Evolutionary conservation across 2,797 vertebrate genomes (phyloP).

Genomic region (Tauraco hartlaubi): DNA sequence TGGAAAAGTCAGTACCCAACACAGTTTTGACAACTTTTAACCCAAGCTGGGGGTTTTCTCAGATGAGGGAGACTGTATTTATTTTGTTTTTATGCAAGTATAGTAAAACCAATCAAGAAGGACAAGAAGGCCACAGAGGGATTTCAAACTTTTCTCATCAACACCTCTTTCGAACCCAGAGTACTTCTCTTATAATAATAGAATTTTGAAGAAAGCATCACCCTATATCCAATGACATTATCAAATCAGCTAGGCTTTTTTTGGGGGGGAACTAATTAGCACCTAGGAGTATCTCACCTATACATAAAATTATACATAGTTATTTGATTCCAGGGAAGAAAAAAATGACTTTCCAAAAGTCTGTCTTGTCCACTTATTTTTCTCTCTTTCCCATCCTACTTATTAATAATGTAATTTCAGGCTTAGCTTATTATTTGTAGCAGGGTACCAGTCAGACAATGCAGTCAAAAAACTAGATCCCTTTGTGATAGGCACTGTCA

Average conservation of each 20-base stretch:
- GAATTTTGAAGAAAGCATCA: background rate
- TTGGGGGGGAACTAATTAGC: background rate
- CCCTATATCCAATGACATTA: background rate
- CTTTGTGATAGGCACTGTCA: background rate
- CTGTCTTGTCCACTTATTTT: background rate
- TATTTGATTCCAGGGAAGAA: background rate
- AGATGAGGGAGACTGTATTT: background rate
- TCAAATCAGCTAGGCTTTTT: background rate
- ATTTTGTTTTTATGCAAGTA: background rate
- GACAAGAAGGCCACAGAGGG: background rate
- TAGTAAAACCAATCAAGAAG: background rate
- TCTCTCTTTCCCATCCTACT: background rate
- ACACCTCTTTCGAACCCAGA: background rate
- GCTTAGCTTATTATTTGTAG: background rate
- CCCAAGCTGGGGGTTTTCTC: background rate
- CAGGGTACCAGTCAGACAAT: background rate
- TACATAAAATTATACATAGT: background rate
- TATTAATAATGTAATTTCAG: background rate
- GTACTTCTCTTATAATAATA: background rate
- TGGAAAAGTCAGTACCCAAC: background rate
- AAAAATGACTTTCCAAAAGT: background rate
- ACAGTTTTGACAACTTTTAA: background rate
- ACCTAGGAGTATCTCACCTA: background rate
- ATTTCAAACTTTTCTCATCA: background rate
- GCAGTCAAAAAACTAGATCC: background rate